Base-by-base conservation (phyloP, 2,888 invertebrate genomes). In the Ichneumoninae sp. region DNA sequence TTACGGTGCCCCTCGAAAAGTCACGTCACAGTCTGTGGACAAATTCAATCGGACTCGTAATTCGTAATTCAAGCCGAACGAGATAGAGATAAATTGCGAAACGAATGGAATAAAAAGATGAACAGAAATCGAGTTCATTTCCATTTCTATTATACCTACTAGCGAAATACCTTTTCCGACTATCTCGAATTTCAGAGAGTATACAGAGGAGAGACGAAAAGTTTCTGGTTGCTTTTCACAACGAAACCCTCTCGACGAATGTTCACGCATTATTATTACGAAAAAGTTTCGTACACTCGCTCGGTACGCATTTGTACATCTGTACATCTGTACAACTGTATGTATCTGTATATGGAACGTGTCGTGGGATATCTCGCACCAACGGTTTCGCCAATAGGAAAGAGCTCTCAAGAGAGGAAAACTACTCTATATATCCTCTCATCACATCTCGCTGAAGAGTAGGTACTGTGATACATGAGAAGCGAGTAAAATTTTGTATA, bases 21-120 rank as follows among this genome's bases (percentile, higher is more conserved):
- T n/a, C 77, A 19, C 57, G 40, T 68, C n/a, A 7, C 57, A n/a
- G 47, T 33, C 68, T 57, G 33, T 47, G 69, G 13, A 30, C 4
- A 69, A 75, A 75, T 69, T 75, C 50, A 52, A 75, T 75, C 50
- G 36, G 47, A 40, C 66, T 75, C 13, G 70, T 70, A 69, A 50
- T 78, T 78, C 33, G 62, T 36, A 62, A 62, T 70, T 70, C 40
- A 70, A 78, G 50, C 16, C 50, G 16, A 78, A 33, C 19, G 44
- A 22, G 22, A 47, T 36, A 33, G 22, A 62, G 22, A 66, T 40
- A 36, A 22, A 36, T 66, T 19, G 62, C 36, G 22, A 26, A 26
- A 52, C 52, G 13, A 75, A 68, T n/a, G 22, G 54, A 75, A 50
- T 30, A 30, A 66, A 3, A 26, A 68, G 30, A 36, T 1, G 7